Evolutionary conservation across 2,888 invertebrate species (phyloP).

Genomic region (Torymus auratus): DNA sequence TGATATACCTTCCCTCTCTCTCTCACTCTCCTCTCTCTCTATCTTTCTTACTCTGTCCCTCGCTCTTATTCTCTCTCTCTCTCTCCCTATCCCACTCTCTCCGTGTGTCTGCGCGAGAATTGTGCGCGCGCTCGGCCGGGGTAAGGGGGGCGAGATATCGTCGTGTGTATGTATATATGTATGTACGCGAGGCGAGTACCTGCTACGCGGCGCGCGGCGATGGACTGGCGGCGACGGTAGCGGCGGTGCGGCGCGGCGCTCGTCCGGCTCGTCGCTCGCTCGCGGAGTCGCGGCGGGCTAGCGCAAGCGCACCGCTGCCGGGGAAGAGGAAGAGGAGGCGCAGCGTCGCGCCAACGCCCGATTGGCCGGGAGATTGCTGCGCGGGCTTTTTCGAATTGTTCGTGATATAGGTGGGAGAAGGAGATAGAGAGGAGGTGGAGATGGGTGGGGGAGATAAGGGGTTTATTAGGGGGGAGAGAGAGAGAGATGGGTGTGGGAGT

Average conservation of each 20-base stretch:
- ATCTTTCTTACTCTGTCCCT: too few relatives aligned
- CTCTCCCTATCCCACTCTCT: too few relatives aligned
- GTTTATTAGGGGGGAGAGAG: too few relatives aligned
- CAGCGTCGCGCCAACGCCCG: background rate
- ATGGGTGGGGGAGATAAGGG: too few relatives aligned
- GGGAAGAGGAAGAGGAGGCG: background rate
- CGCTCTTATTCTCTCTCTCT: background rate
- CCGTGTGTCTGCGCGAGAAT: too few relatives aligned
- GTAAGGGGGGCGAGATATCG: too few relatives aligned
- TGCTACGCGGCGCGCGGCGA: conserved; percentile 24
- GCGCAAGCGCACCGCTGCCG: background rate
- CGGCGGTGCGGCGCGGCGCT: background rate
- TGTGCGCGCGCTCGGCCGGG: too few relatives aligned
- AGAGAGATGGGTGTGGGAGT: too few relatives aligned
- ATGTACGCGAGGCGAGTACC: background rate
- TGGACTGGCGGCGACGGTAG: background rate
- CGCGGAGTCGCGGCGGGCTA: background rate
- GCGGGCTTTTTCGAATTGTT: conserved; percentile 32
- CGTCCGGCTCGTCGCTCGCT: background rate
- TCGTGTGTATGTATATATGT: background rate
- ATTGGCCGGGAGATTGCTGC: background rate
- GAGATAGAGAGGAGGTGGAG: background rate
- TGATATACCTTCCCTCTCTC: background rate
- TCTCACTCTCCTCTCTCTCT: too few relatives aligned
- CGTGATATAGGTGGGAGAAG: too few relatives aligned